Evolutionary conservation across 2,888 invertebrate species (phyloP), one percentile per base, ranked within the genome.

Genomic region (Auanema freiburgensis): DNA sequence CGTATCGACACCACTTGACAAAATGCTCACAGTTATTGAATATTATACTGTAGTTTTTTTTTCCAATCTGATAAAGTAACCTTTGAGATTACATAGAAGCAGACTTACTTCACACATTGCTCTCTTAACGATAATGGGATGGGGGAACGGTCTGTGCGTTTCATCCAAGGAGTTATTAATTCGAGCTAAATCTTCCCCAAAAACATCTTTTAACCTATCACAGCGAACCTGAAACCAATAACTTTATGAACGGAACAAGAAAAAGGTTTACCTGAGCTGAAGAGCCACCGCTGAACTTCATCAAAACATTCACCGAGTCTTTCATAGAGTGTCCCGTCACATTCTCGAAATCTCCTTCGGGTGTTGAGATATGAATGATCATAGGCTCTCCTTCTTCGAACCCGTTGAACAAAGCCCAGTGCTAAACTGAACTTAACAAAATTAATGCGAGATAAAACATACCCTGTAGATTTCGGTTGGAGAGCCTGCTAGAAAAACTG

Each of bases 1-100:
- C 84, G 69, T 85, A 85, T 59, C 85, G 77, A 67, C 83, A 83
- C 74, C 79, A 84, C 46, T 79, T 80, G 52, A 80, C 84, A 68
- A 85, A 84, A 63, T 85, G 84, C 69, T 85, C 84, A 73, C 85
- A 85, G 69, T 85, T 85, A 25, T 79, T 78, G 69, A 69, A 78
- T 12, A 85, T 49, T 4, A 85, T 33, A 67, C 83, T 83, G 72
- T 85, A 85, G 42, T 80, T 81, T 6, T 78, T 72, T 11, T 72
- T 67, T n/a, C 85, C 84, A 4, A 84, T 33, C 71, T 74, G 78
- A 16, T 60, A 53, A 53, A 23, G 10, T 1, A 11, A 24, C 12
- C 14, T 10, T 53, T 24, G 14, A 23, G 14, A 53, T 53, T 53
- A 10, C 43, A 42, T 18, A 42, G 16, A 56, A 42, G 18, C 21